Evolutionary conservation across 2,797 vertebrate genomes (phyloP).

Genomic region (Tangara arthus): DNA sequence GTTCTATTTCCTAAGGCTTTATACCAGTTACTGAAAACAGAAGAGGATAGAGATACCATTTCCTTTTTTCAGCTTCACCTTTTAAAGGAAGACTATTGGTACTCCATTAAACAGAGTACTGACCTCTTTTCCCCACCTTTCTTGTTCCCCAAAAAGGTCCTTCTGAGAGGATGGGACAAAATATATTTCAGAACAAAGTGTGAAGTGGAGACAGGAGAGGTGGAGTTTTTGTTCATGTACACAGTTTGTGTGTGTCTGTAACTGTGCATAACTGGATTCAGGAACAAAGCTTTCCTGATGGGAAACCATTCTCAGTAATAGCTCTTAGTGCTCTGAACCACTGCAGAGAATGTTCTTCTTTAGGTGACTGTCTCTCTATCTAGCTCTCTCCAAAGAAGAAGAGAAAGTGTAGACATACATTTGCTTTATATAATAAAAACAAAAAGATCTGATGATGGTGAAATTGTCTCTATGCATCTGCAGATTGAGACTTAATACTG

Average conservation of each 20-base stretch:
- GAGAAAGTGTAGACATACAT: background rate
- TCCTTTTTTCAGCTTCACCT: background rate
- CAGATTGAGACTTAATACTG: background rate
- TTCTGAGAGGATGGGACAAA: background rate
- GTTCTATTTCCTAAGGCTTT: background rate
- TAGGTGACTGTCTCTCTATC: background rate
- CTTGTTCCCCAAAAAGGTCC: background rate
- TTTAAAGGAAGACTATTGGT: background rate
- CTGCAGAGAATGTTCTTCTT: background rate
- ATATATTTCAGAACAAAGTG: background rate
- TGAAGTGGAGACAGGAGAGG: background rate
- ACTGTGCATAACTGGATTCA: background rate
- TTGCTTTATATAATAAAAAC: background rate
- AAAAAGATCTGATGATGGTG: background rate
- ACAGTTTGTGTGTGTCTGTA: background rate
- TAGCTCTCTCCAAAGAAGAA: background rate
- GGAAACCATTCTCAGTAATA: background rate
- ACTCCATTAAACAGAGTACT: background rate
- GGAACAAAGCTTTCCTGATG: background rate
- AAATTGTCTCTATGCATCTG: background rate
- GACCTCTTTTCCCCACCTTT: background rate
- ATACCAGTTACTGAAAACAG: background rate
- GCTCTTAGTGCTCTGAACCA: background rate
- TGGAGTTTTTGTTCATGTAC: background rate
- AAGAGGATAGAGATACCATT: background rate